Percentiles rank a stretch among this genome's conserved stretches.
These are phyloP conservation scores for Danaus melanippus DNA, from an alignment of 1,140 invertebrate genomes.

Conservation along the genomic window DNA sequence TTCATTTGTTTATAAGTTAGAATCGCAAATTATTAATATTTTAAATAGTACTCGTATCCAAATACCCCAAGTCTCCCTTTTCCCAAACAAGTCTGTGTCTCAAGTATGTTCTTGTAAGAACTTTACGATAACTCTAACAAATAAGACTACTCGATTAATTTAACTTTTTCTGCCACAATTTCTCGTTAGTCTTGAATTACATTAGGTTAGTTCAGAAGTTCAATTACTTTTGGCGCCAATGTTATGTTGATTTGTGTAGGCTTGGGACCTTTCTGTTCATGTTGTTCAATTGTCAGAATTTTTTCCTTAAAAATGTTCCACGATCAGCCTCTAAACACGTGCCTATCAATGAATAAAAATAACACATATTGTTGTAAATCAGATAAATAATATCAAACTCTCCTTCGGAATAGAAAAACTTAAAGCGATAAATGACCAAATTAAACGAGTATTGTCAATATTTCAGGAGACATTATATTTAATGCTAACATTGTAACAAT, in stretches of 20 bases:
- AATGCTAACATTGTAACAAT: too few species aligned
- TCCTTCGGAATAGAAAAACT: too few species aligned
- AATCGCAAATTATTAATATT: too few species aligned
- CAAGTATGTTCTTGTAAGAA: constrained; percentile 5
- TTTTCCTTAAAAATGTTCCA: neutral
- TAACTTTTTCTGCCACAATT: constrained; percentile 20
- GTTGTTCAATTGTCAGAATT: constrained; percentile 3
- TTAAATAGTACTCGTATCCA: too few species aligned
- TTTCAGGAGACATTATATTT: too few species aligned
- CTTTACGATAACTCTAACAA: constrained; percentile 17
- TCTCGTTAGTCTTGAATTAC: constrained; percentile 17
- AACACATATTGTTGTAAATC: neutral
- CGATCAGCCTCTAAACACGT: neutral
- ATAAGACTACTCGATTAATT: constrained; percentile 16
- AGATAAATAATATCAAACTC: too few species aligned
- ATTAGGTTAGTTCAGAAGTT: constrained; percentile 17
- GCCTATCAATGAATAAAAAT: neutral
- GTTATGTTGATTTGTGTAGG: constrained; percentile 18
- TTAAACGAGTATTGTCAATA: too few species aligned
- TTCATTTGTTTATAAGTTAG: too few species aligned
- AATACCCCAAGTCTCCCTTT: neutral
- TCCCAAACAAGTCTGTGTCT: constrained; percentile 6
- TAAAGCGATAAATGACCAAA: too few species aligned
- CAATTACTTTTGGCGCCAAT: constrained; percentile 20
- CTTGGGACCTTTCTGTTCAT: neutral